Base-by-base conservation (phyloP, 2,797 vertebrate genomes). In the Phrynocephalus guinanensis region DNA sequence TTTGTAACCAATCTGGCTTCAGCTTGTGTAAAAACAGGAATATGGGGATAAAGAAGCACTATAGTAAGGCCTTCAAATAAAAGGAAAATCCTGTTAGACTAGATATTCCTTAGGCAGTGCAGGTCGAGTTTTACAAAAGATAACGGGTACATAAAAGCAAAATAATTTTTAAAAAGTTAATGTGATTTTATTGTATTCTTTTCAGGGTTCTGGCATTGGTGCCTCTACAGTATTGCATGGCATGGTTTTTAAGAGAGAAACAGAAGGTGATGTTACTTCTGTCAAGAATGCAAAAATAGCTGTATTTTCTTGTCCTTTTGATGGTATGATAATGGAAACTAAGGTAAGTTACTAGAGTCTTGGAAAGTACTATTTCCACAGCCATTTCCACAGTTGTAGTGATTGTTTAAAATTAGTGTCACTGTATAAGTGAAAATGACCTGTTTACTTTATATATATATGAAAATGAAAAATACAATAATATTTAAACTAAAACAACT, bases 171-270 rank as follows among this genome's bases (percentile, higher is more conserved):
- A 44, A 44, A 38, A 44, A 44, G 38, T 79, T 16, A n/a, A 72
- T 72, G 13, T 30, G 26, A 5, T 28, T 6, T 24, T 68, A 26
- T 9, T 68, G 81, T 86, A 70, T 92, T 90, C 70, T 89, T 84
- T 91, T 89, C 91, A 99, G 99, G 99, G 99, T 80, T 98, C 97
- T 94, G 99, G 99, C 4, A 94, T 99, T 92, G 95, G 95, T 0
- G 94, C 98, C 0, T 99, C 99, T n/a, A 97, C 98, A 10, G 95
- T 99, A 95, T 97, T 99, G 20, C 98, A 99, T 80, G 99, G 99
- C 30, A 99, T 99, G 99, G 98, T 99, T 93, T 99, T 99, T 95
- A 99, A 99, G 95, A 99, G 99, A 91, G 99, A 99, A 95, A 97
- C 97, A 0, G 99, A 99, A 96, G 99, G 99, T 89, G 98, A 99